Evolutionary conservation across 1,140 invertebrate genomes (phyloP).

Genomic region (Linepithema humile): DNA sequence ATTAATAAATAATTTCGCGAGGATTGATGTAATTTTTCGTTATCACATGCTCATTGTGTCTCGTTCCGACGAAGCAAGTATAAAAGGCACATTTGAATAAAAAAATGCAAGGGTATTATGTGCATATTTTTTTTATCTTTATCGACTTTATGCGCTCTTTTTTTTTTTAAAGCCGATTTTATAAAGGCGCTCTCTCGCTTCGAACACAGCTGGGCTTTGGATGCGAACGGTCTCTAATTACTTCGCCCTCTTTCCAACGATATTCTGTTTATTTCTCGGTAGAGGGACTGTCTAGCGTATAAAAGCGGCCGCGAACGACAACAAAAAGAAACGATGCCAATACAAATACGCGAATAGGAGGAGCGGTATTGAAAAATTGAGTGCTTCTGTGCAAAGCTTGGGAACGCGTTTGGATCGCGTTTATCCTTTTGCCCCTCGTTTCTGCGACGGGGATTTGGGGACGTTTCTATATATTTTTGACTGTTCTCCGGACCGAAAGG

Average conservation of each 20-base stretch:
- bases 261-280: slow-evolving; percentile 46
- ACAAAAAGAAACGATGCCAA: slow-evolving; percentile 37
- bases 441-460: slow-evolving; percentile 1
- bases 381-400: slow-evolving; percentile 59
- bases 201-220: slow-evolving; percentile 13
- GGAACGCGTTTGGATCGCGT: slow-evolving; percentile 17
- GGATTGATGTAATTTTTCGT: no score
- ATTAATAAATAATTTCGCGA: not conserved
- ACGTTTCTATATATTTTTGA: slow-evolving; percentile 46
- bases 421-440: slow-evolving; percentile 19
- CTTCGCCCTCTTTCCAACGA: not conserved
- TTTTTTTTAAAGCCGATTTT: slow-evolving; percentile 36
- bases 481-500: slow-evolving; percentile 16
- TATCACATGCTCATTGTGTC: no score
- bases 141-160: not conserved
- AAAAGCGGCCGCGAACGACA: slow-evolving; percentile 43
- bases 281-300: slow-evolving; percentile 21
- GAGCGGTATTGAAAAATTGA: slow-evolving; percentile 67
- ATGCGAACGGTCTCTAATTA: slow-evolving; percentile 35
- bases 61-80: not conserved
- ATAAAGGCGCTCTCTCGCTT: slow-evolving; percentile 26
- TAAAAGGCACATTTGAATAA: not conserved
- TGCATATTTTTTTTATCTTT: slow-evolving; percentile 25
- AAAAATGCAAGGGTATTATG: slow-evolving; percentile 3
- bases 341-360: slow-evolving; percentile 47